A percentile compares a stretch with the other conserved stretches of the same genome.
phyloP scores from a whole-genome alignment of 2,113 vertebrate species.

The Pao palembangensis region DNA sequence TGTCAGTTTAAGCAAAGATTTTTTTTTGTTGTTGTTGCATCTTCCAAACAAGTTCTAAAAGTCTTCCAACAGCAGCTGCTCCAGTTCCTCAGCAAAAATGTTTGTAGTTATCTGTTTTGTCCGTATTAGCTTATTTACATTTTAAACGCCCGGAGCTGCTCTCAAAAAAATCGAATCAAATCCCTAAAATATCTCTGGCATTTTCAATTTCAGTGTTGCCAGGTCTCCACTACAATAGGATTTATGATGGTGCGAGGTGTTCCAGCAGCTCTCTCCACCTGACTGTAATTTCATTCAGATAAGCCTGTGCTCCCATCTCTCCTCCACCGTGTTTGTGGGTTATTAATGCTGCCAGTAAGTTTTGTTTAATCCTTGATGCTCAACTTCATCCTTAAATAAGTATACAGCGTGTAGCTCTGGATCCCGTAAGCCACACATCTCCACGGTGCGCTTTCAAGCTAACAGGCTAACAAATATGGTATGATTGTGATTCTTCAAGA shows the following conservation, averaged over 20 bases:
- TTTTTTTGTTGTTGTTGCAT: too few relatives aligned
- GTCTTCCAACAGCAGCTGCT: too few relatives aligned
- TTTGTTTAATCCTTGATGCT: background rate
- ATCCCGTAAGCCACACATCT: conserved; percentile 1
- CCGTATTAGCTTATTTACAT: conserved; percentile 30
- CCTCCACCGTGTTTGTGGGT: conserved; percentile 18
- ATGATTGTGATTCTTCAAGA: conserved; percentile 22
- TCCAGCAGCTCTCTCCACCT: conserved; percentile 27
- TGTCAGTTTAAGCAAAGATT: too few relatives aligned
- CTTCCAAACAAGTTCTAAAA: too few relatives aligned
- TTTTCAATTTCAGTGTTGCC: conserved; percentile 53
- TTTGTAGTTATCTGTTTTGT: background rate
- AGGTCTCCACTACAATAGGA: conserved; percentile 33
- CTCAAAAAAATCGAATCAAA: conserved; percentile 35
- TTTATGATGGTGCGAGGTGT: conserved; percentile 38
- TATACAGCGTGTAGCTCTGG: background rate
- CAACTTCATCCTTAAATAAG: background rate
- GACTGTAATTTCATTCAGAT: conserved; percentile 36
- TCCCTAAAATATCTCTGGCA: conserved; percentile 49
- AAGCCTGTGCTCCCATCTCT: conserved; percentile 11
- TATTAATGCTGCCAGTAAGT: background rate
- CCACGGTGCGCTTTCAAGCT: background rate
- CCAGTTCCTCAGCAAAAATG: too few relatives aligned
- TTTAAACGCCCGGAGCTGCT: background rate
- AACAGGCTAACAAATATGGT: background rate